phyloP scores from a whole-genome alignment of 2,797 vertebrate species.

The Anabacerthia variegaticeps region DNA sequence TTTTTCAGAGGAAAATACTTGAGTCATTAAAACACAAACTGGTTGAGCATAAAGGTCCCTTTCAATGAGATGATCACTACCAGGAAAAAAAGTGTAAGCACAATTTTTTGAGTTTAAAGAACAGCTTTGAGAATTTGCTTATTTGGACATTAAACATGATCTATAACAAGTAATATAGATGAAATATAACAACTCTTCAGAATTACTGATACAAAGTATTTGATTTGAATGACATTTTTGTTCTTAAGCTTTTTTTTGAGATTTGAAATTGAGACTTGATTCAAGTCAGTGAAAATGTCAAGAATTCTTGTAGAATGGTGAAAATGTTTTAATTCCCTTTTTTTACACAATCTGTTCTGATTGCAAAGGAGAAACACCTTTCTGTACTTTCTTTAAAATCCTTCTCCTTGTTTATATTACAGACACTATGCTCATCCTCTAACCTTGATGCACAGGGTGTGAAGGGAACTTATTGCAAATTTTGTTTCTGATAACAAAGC shows the following conservation, averaged over 20 bases:
- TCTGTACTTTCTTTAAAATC: background rate
- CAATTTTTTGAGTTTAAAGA: background rate
- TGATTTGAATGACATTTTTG: background rate
- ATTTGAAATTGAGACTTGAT: background rate
- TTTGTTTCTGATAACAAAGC: background rate
- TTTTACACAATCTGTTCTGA: background rate
- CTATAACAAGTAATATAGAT: background rate
- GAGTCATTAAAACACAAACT: background rate
- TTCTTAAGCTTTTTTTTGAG: background rate
- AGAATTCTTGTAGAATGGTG: background rate
- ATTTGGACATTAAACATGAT: background rate
- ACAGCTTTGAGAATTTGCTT: background rate
- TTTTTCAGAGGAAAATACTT: conserved; percentile 1
- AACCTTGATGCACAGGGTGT: background rate
- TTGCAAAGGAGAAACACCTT: background rate
- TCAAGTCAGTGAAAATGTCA: background rate
- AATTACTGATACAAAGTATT: background rate
- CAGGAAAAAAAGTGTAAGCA: background rate
- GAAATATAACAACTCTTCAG: background rate
- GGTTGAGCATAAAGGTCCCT: background rate
- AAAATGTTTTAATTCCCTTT: background rate
- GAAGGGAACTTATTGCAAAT: background rate
- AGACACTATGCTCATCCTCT: background rate
- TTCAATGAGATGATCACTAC: background rate
- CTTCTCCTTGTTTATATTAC: background rate